A percentile compares a stretch with the other conserved stretches of the same genome.
These are phyloP conservation scores for Corvus moneduloides DNA, from an alignment of 2,113 vertebrate genomes.

Conservation along the genomic window DNA sequence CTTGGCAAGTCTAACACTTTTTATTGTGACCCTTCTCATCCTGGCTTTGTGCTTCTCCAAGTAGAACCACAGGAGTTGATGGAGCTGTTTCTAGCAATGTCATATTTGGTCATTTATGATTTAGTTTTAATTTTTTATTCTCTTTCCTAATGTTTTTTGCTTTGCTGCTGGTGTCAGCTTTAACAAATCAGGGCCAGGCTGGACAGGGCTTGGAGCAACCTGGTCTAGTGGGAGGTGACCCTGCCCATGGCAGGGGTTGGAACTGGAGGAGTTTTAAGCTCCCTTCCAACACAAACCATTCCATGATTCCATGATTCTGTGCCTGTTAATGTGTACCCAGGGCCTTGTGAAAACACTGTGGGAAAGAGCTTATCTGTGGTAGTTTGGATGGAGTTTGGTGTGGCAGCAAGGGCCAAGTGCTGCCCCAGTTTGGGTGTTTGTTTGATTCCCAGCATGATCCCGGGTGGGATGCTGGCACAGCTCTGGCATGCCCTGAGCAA, in stretches of 20 bases:
- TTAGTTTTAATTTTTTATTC: not conserved
- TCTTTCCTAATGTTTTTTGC: not conserved
- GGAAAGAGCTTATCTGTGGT: not conserved
- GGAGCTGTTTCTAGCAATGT: not conserved
- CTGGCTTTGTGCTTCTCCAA: not conserved
- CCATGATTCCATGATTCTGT: not conserved
- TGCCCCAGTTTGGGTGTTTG: accelerated
- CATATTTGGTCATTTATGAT: not conserved
- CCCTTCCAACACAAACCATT: not conserved
- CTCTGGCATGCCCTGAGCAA: no score
- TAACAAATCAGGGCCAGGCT: not conserved
- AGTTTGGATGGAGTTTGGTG: not conserved
- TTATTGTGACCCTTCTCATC: not conserved
- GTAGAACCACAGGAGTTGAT: not conserved
- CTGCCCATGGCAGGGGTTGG: not conserved
- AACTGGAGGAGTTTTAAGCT: not conserved
- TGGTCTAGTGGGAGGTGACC: not conserved
- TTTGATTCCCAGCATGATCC: accelerated
- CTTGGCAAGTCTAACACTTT: not conserved
- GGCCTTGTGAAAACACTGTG: not conserved
- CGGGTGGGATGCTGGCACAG: accelerated
- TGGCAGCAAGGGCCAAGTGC: not conserved
- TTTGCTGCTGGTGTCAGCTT: not conserved
- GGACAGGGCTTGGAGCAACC: not conserved
- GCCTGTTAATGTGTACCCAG: not conserved